These are phyloP conservation scores for Microchrysa polita DNA, from an alignment of 2,888 invertebrate species.

Conservation along the genomic window DNA sequence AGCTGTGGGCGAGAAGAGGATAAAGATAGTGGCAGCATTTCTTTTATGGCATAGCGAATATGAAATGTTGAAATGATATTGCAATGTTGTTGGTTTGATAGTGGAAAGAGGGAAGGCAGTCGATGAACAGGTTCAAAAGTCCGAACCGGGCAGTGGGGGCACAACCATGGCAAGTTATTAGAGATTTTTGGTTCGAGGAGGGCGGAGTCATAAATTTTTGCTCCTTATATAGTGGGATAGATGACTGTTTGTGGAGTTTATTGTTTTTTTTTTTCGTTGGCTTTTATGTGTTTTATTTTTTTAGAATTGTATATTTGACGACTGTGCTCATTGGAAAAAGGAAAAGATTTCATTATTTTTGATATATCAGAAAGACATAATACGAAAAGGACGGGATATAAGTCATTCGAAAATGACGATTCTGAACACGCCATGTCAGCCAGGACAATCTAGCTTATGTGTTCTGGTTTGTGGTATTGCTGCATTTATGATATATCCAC, in stretches of 20 bases:
- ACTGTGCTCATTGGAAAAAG: not conserved
- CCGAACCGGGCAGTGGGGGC: conserved; percentile 21
- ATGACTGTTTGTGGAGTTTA: conserved; percentile 24
- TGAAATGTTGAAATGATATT: conserved; percentile 44
- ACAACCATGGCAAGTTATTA: conserved; percentile 37
- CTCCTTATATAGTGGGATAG: conserved; percentile 42
- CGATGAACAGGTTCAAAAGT: not conserved
- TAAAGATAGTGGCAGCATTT: conserved; percentile 16
- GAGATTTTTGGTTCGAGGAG: conserved; percentile 41
- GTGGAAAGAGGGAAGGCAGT: no score
- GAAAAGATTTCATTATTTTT: conserved; percentile 40
- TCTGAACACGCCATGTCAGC: not conserved
- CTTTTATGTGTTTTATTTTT: conserved; percentile 19
- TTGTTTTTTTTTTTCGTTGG: not conserved
- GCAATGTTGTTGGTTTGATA: conserved; percentile 15
- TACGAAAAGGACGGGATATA: not conserved
- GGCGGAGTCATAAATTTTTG: conserved; percentile 52
- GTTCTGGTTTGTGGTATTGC: conserved; percentile 28
- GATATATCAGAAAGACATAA: conserved; percentile 29
- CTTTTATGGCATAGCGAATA: conserved; percentile 44
- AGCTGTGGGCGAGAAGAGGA: not conserved
- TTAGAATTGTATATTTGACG: not conserved
- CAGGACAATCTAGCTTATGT: not conserved
- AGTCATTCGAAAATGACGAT: conserved; percentile 18
- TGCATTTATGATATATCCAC: not conserved